Base-by-base conservation (phyloP, 2,888 invertebrate species). In the Euplexia lucipara region DNA sequence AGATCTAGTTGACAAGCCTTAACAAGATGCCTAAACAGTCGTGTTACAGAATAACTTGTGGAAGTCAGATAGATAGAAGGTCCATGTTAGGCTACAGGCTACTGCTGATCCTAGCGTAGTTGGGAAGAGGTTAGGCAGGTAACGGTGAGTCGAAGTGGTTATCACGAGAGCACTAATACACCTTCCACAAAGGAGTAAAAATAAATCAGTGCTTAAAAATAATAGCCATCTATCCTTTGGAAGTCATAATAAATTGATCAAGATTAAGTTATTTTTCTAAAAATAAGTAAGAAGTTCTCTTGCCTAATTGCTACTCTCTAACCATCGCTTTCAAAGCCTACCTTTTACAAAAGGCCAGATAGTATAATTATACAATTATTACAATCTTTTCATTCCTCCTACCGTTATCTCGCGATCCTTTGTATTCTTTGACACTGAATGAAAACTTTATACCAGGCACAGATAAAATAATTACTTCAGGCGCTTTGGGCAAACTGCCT, bases 401-500 rank as follows among this genome's bases (percentile, higher is more conserved):
- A 41, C n/a, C 37, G 54, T 71, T 71, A 70, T 68, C 70, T 71
- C 47, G 14, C 67, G 47, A 58, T 70, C 67, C 41, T 60, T 81
- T 79, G 61, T 71, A 26, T 22, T 68, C 64, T 72, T 63, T 59
- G 52, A 41, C 44, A 58, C 48, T 47, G 53, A 78, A 74, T 58
- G 47, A 72, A 72, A 81, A 70, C 54, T 74, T 68, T 75, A 69
- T 72, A 69, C 52, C 59, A 72, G 65, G 53, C 64, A 59, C 53
- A 73, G 70, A 81, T 72, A 71, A 78, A 79, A 84, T 81, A 77
- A 83, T 81, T 79, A 79, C 71, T 68, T 67, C 53, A 62, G 63
- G 51, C 45, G 61, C 67, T 62, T 57, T 68, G 61, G 47, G 70
- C 66, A 64, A 76, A 77, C 49, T 71, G 58, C 54, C 69, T 75